Evolutionary conservation across 64 coral and sea anemone genomes (phyloP).

Genomic region (Acropora tenuis): DNA sequence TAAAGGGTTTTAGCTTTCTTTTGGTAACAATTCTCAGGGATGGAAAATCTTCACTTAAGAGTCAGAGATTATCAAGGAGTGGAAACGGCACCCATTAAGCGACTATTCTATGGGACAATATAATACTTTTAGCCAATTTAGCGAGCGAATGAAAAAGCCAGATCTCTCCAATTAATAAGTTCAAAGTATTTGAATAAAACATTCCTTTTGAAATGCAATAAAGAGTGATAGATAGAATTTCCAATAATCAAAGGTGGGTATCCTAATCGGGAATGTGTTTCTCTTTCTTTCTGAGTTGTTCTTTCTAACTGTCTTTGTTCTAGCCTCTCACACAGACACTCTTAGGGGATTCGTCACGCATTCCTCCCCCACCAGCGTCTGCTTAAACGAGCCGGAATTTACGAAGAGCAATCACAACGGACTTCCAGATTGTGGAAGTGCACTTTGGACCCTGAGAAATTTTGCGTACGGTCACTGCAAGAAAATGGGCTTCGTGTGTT

Average conservation of each 20-base stretch:
- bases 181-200: slow-evolving; percentile 16
- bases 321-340: not conserved
- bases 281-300: not conserved
- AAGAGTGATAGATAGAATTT: not conserved
- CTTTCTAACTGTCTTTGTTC: not conserved
- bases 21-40: not conserved
- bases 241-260: slow-evolving; percentile 10
- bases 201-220: not conserved
- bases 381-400: too few species aligned
- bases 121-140: slow-evolving; percentile 11
- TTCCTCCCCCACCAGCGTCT: too few species aligned
- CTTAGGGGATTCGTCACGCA: too few species aligned
- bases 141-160: slow-evolving; percentile 4
- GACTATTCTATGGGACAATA: slow-evolving; percentile 14
- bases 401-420: too few species aligned
- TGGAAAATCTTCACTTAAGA: slow-evolving; percentile 15
- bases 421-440: too few species aligned
- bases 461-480: too few species aligned
- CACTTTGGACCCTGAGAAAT: too few species aligned
- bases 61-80: slow-evolving; percentile 10
- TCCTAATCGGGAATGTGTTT: not conserved
- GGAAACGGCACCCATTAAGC: slow-evolving; percentile 7
- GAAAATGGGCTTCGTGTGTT: too few species aligned
- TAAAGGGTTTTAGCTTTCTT: slow-evolving; percentile 1
- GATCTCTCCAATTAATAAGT: slow-evolving; percentile 8